Percentiles rank a stretch among this genome's conserved stretches.
phyloP scores from a whole-genome alignment of 2,113 vertebrate genomes.

The Dendrocopos noguchii region DNA sequence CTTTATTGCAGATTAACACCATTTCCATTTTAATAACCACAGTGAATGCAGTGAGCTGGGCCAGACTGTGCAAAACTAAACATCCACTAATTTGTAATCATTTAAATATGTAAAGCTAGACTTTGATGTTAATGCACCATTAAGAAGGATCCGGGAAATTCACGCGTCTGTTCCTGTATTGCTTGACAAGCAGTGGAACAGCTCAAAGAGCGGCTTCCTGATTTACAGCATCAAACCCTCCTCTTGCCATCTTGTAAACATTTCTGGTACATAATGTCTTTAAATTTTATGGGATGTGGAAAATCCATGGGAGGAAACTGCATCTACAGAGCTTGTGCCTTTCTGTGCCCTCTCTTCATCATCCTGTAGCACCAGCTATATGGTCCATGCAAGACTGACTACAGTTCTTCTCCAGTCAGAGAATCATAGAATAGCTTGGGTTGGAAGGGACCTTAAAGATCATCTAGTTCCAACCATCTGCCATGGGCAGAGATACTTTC shows the following conservation, averaged over 20 bases:
- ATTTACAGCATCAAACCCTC: conserved; percentile 1
- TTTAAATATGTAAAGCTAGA: conserved; percentile 46
- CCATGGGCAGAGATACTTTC: no score
- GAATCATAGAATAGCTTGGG: no score
- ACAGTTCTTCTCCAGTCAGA: neutral
- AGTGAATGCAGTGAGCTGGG: neutral
- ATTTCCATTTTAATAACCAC: conserved; percentile 2
- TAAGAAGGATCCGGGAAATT: neutral
- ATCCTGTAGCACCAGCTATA: neutral
- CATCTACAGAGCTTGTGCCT: neutral
- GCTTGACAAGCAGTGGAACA: neutral
- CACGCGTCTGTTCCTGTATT: neutral
- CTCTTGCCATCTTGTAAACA: neutral
- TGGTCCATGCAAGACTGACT: fast-evolving
- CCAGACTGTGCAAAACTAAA: conserved; percentile 40
- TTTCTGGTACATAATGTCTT: neutral
- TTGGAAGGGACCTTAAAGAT: no score
- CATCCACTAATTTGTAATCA: conserved; percentile 19
- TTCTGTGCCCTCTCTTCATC: neutral
- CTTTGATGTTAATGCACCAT: conserved; percentile 19
- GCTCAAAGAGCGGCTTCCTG: neutral
- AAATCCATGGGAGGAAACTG: neutral
- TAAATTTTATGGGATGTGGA: neutral
- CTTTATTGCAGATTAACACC: neutral
- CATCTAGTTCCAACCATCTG: no score